Conservation (phyloP, 2,113 vertebrate genomes). For the Kryptolebias marmoratus region DNA sequence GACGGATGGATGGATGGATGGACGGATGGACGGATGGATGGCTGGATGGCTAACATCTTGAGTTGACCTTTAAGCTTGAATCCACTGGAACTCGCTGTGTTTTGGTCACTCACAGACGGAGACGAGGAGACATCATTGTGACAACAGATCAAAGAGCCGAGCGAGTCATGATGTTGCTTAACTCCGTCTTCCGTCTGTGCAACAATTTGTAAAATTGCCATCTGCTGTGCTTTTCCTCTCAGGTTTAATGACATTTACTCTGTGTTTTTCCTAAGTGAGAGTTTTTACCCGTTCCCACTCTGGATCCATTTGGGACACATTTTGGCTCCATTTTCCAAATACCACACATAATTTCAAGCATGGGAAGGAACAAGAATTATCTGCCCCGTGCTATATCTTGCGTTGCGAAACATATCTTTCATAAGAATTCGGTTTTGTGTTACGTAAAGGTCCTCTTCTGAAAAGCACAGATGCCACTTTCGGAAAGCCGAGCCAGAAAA, state of each 20-base stretch:
- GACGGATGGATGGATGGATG: too few species aligned
- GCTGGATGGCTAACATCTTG: too few species aligned
- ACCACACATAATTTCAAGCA: slow-evolving; percentile 53
- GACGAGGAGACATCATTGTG: slow-evolving; percentile 5
- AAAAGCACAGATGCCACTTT: not conserved
- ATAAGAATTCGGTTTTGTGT: slow-evolving; percentile 17
- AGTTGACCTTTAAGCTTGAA: not conserved
- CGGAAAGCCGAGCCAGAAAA: not conserved
- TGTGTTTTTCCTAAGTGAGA: slow-evolving; percentile 48
- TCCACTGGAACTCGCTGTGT: not conserved
- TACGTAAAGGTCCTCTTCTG: not conserved
- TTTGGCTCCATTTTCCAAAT: slow-evolving; percentile 57
- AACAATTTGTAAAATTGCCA: slow-evolving; percentile 20
- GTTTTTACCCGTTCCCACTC: slow-evolving; percentile 41
- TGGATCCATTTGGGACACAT: slow-evolving; percentile 52
- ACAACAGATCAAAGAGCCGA: not conserved
- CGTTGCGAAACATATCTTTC: slow-evolving; percentile 52
- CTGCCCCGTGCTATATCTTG: slow-evolving; percentile 42
- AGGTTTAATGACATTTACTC: slow-evolving; percentile 28
- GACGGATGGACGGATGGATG: too few species aligned
- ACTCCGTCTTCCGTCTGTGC: not conserved
- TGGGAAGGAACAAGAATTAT: slow-evolving; percentile 30
- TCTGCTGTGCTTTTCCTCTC: slow-evolving; percentile 25
- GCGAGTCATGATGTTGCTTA: slow-evolving; percentile 20
- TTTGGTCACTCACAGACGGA: slow-evolving; percentile 28